Percentiles rank a stretch among this genome's conserved stretches.
phyloP scores from a whole-genome alignment of 1,140 invertebrate genomes.

The Prorops nasuta region DNA sequence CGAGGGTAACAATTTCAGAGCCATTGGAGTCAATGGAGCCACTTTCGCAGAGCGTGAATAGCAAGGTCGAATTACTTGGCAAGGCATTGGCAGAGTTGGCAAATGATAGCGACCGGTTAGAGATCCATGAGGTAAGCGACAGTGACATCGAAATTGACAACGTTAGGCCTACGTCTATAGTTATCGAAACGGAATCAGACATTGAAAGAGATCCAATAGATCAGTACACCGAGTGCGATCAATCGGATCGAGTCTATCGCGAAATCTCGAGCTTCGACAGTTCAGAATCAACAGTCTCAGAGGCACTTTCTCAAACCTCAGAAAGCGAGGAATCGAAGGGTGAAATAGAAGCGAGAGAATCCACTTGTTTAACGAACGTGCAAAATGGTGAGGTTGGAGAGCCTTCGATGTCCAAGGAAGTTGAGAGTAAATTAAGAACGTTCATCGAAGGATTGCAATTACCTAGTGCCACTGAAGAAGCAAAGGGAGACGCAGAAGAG shows the following conservation, averaged over 20 bases:
- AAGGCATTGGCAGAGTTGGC: slow-evolving; percentile 13
- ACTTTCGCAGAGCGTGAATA: slow-evolving; percentile 15
- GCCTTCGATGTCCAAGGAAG: slow-evolving; percentile 48
- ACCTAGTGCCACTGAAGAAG: slow-evolving; percentile 42
- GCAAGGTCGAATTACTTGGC: slow-evolving; percentile 19
- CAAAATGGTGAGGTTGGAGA: too few relatives aligned
- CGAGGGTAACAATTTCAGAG: slow-evolving; percentile 36
- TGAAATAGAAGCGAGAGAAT: slow-evolving; percentile 3
- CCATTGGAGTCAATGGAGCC: slow-evolving; percentile 35
- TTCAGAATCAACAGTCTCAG: slow-evolving; percentile 14
- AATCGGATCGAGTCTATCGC: too few relatives aligned
- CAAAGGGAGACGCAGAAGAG: slow-evolving; percentile 12
- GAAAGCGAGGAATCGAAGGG: neutral
- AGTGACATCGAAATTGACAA: slow-evolving; percentile 34
- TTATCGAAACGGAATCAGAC: slow-evolving; percentile 62
- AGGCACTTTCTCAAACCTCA: slow-evolving; percentile 1
- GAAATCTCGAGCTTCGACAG: neutral
- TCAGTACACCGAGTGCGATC: neutral
- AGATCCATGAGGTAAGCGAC: slow-evolving; percentile 48
- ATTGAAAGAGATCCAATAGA: slow-evolving; percentile 52
- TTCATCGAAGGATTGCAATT: slow-evolving; percentile 64
- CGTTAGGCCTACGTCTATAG: slow-evolving; percentile 40
- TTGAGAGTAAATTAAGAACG: slow-evolving; percentile 52
- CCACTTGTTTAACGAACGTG: neutral
- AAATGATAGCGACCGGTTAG: slow-evolving; percentile 27